Percentiles rank a stretch among this genome's conserved stretches.
Conservation (phyloP, 1,140 invertebrate genomes). For the Neodiprion lecontei region DNA sequence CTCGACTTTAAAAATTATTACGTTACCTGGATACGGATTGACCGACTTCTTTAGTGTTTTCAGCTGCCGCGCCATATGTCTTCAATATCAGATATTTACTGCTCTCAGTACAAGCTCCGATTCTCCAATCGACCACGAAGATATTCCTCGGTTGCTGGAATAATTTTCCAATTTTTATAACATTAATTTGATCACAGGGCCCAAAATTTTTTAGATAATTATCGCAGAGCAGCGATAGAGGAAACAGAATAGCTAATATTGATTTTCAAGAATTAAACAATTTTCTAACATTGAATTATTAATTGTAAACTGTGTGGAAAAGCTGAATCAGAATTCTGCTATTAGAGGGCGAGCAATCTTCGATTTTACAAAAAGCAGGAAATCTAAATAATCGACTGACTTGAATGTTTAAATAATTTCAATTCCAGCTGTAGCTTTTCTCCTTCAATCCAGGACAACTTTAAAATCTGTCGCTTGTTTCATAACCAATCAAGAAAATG, state of each 20-base stretch:
- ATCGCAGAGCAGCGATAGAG: not conserved
- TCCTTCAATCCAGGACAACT: too few relatives aligned
- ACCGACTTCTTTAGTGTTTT: slow-evolving; percentile 5
- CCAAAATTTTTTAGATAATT: not conserved
- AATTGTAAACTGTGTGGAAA: too few relatives aligned
- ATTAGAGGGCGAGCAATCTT: too few relatives aligned
- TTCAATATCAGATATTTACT: not conserved
- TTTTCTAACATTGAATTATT: not conserved
- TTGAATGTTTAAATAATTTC: too few relatives aligned
- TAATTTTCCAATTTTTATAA: not conserved
- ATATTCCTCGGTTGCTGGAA: slow-evolving; percentile 7
- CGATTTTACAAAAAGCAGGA: too few relatives aligned
- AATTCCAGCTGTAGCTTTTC: too few relatives aligned
- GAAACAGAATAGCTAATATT: not conserved
- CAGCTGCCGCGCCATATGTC: not conserved
- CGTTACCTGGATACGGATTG: slow-evolving; percentile 1
- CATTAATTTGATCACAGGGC: too few relatives aligned
- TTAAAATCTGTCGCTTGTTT: too few relatives aligned
- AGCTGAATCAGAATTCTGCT: too few relatives aligned
- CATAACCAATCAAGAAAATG: too few relatives aligned
- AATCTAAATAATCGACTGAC: too few relatives aligned
- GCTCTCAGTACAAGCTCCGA: slow-evolving; percentile 1
- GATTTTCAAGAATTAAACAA: not conserved
- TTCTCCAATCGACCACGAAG: not conserved
- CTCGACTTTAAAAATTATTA: not conserved